Conservation (phyloP, 2,797 vertebrate genomes). For the Esox lucius region DNA sequence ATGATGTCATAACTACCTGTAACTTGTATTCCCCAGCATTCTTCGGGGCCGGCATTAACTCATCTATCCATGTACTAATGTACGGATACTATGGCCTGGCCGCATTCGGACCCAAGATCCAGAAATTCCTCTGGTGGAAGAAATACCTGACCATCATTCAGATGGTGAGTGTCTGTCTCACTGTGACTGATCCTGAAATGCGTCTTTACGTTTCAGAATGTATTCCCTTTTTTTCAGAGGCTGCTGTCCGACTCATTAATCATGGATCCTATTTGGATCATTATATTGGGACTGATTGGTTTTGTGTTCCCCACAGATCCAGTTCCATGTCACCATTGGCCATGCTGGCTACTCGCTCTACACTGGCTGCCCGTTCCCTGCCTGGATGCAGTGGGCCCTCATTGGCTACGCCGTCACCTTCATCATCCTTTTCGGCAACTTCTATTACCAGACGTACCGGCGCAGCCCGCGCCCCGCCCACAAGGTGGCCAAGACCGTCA, state of each 20-base stretch:
- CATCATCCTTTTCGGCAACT: constrained; percentile 96
- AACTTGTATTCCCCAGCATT: constrained; percentile 78
- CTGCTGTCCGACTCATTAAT: background rate
- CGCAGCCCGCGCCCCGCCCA: constrained; percentile 77
- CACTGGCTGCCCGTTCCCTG: constrained; percentile 94
- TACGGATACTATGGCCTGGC: constrained; percentile 96
- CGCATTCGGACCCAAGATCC: constrained; percentile 94
- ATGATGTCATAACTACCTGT: background rate
- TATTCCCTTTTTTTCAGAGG: background rate
- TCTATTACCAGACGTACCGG: constrained; percentile 95
- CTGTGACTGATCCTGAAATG: background rate
- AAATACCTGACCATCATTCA: constrained; percentile 97
- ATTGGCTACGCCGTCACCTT: constrained; percentile 94
- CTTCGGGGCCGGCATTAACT: constrained; percentile 97
- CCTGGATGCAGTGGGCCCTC: constrained; percentile 99
- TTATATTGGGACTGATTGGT: background rate
- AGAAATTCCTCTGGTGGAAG: constrained; percentile 99
- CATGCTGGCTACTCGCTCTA: constrained; percentile 95
- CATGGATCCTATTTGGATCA: background rate
- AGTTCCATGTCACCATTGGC: constrained; percentile 96
- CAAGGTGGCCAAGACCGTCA: constrained; percentile 76
- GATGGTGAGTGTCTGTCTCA: constrained; percentile 78
- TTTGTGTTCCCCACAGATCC: constrained; percentile 77
- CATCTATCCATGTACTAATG: constrained; percentile 96
- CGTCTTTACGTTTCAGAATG: background rate